Evolutionary conservation across 2,113 vertebrate genomes (phyloP).

Genomic region (Propithecus coquereli): DNA sequence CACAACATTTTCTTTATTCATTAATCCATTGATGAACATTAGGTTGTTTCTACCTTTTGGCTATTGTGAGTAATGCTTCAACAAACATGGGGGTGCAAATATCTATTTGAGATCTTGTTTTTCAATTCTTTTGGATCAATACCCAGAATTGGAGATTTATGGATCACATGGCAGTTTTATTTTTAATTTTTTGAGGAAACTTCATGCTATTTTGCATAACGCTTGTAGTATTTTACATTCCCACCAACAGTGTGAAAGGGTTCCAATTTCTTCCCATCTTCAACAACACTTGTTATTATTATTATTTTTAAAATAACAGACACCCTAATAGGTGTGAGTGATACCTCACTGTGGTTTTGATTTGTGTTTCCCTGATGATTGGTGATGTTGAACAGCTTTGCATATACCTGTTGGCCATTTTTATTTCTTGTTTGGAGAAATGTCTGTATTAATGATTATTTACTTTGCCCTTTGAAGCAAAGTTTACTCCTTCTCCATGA

Average conservation of each 20-base stretch:
- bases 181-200: not conserved
- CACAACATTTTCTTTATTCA: not conserved
- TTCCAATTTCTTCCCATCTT: not conserved
- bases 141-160: not conserved
- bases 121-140: not conserved
- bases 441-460: not conserved
- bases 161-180: not conserved
- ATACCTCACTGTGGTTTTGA: not conserved
- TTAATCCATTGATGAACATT: not conserved
- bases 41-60: not conserved
- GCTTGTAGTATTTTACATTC: not conserved
- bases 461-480: slow-evolving; percentile 18
- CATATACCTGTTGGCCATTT: not conserved
- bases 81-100: not conserved
- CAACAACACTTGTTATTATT: not conserved
- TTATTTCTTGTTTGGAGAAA: not conserved
- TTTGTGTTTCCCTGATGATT: slow-evolving; percentile 7
- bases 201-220: not conserved
- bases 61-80: not conserved
- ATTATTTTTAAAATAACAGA: not conserved
- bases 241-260: not conserved
- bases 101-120: slow-evolving; percentile 2
- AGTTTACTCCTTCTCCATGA: not conserved
- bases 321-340: not conserved
- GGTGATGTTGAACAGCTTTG: not conserved